Evolutionary conservation across 2,888 invertebrate genomes (phyloP), one percentile per base, ranked within the genome.

Genomic region (Allolobophora icterica): DNA sequence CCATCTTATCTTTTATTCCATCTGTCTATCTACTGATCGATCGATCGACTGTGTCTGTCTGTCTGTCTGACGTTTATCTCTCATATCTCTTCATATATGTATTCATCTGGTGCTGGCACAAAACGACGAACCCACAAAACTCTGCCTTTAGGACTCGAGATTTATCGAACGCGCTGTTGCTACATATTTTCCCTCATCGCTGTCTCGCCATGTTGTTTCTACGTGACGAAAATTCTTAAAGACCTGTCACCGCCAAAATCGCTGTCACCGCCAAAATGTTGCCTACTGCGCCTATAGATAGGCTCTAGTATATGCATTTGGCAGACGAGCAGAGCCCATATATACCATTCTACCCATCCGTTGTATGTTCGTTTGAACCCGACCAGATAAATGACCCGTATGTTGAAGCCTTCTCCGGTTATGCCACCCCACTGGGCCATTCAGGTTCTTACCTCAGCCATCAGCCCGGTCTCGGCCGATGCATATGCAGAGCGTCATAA

Each of bases 391-490:
- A 71, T n/a, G 71, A 71, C 71, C 52, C 71, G 71, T 71, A n/a
- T 52, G 71, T n/a, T n/a, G 71, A 71, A 71, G n/a, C 30, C 71
- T 71, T 71, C 30, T 30, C n/a, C 71, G 71, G 71, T 71, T 71
- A 71, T 71, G 71, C 71, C 71, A 71, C 71, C 71, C 71, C 71
- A 71, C 71, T 71, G 71, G 71, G 17, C 71, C 71, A 71, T 71
- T 71, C 71, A 71, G 71, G 71, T 8, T n/a, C n/a, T n/a, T 71
- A 71, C 71, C 71, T n/a, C 30, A 30, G 71, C 71, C 71, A 71
- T 71, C 71, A 71, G 71, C 71, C 30, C 71, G 52, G 30, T 11
- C n/a, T 71, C n/a, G 0, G n/a, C 11, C n/a, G 52, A 52, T 52
- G 24, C 52, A 52, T 52, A 52, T 52, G 21, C 52, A 52, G 52